These are phyloP conservation scores for Climacteris rufus DNA, from an alignment of 2,113 vertebrate species.

Conservation along the genomic window DNA sequence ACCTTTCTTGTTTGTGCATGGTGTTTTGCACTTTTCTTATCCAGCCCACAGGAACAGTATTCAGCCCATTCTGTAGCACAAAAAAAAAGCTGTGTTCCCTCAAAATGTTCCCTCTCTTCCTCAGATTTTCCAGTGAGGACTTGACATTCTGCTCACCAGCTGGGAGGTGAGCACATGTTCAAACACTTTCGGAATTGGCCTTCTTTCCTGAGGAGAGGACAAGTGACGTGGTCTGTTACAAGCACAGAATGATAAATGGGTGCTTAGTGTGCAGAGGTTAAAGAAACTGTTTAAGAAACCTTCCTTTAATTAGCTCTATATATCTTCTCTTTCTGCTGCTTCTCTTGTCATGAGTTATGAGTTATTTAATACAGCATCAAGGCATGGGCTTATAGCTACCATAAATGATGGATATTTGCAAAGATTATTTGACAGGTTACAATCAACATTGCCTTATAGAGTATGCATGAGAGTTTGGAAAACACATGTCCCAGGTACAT, in stretches of 20 bases:
- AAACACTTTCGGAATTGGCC: not conserved
- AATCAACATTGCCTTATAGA: conserved; percentile 39
- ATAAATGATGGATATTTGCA: conserved; percentile 1
- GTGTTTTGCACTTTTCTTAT: not conserved
- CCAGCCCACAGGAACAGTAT: too few relatives aligned
- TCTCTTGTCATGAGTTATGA: not conserved
- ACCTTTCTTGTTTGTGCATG: not conserved
- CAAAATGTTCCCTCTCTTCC: not conserved
- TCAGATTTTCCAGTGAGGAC: not conserved
- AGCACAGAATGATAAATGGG: not conserved
- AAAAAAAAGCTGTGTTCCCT: not conserved
- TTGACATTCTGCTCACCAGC: not conserved
- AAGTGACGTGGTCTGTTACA: not conserved
- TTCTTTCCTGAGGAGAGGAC: not conserved
- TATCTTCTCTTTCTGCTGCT: not conserved
- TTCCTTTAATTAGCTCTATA: not conserved
- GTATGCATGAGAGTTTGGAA: not conserved
- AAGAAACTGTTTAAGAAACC: not conserved
- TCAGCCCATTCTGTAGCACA: not conserved
- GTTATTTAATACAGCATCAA: not conserved
- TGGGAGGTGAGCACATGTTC: not conserved
- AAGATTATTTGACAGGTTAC: conserved; percentile 1
- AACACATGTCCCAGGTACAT: not conserved
- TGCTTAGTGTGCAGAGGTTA: not conserved
- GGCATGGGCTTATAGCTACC: not conserved